A percentile compares a stretch with the other conserved stretches of the same genome.
phyloP scores from a whole-genome alignment of 2,113 vertebrate species.

The Triplophysa rosa region DNA sequence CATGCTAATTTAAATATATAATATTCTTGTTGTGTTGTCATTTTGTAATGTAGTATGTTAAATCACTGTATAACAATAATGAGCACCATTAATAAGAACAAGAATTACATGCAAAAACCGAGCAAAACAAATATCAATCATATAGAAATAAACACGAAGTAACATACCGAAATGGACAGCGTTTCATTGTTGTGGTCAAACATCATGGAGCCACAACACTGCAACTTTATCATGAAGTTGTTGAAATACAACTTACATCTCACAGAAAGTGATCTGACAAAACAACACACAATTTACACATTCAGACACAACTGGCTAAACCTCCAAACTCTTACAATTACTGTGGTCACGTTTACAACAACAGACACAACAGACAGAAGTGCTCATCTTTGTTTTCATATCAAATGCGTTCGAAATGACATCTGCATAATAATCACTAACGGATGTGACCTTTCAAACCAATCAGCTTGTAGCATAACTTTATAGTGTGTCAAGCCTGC shows the following conservation, averaged over 20 bases:
- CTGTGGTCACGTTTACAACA: too few relatives aligned
- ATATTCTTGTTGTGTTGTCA: too few relatives aligned
- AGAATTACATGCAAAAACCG: too few relatives aligned
- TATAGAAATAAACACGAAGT: neutral
- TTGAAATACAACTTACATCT: constrained; percentile 85
- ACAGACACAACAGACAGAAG: neutral
- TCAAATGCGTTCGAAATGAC: too few relatives aligned
- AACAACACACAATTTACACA: constrained; percentile 32
- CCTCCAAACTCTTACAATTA: neutral
- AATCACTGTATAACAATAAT: neutral
- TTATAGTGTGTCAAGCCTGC: too few relatives aligned
- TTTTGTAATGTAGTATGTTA: neutral
- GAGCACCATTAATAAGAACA: neutral
- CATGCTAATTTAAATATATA: too few relatives aligned
- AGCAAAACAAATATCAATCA: too few relatives aligned
- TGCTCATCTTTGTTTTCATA: neutral
- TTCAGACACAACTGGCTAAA: neutral
- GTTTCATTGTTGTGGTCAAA: constrained; percentile 86
- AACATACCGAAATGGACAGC: constrained; percentile 82
- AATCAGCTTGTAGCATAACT: too few relatives aligned
- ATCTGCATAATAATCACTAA: neutral
- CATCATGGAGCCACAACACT: constrained; percentile 80
- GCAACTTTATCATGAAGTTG: constrained; percentile 72
- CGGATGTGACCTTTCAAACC: too few relatives aligned
- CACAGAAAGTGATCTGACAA: constrained; percentile 76